Conservation (phyloP, 2,797 vertebrate genomes). For the Neomorphus geoffroyi region DNA sequence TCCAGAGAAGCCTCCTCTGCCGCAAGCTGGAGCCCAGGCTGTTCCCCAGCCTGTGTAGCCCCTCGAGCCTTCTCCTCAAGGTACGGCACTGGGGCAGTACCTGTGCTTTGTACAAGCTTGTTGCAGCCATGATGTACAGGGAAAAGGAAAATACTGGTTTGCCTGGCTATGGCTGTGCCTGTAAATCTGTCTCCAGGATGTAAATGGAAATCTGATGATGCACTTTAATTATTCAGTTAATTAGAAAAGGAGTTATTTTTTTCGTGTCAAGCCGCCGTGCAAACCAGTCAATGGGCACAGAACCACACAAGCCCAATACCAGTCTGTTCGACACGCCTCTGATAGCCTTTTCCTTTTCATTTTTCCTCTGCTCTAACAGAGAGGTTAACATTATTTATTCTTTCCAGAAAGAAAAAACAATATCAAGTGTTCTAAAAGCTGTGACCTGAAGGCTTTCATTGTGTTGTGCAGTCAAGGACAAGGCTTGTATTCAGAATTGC, state of each 20-base stretch:
- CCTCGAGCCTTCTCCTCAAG: background rate
- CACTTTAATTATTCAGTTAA: background rate
- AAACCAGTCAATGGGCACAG: background rate
- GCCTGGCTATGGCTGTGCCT: background rate
- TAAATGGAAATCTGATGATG: background rate
- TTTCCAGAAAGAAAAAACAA: conserved; percentile 4
- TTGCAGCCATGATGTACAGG: background rate
- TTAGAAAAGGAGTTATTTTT: background rate
- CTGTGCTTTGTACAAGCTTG: background rate
- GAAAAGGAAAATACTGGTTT: background rate
- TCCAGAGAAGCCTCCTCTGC: background rate
- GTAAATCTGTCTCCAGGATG: background rate
- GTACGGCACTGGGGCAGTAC: background rate
- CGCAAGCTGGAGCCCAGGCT: background rate
- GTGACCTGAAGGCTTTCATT: conserved; percentile 39
- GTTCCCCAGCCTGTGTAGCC: background rate
- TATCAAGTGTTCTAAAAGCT: conserved; percentile 57
- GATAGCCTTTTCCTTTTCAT: background rate
- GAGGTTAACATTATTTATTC: conserved; percentile 18
- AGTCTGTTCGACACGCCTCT: background rate
- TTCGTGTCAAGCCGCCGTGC: background rate
- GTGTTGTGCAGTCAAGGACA: conserved; percentile 35
- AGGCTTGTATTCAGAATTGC: background rate
- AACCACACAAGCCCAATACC: background rate
- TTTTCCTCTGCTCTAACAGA: background rate